Percentiles rank a stretch among this genome's conserved stretches.
Conservation (phyloP, 2,797 vertebrate species). For the Tauraco hartlaubi region DNA sequence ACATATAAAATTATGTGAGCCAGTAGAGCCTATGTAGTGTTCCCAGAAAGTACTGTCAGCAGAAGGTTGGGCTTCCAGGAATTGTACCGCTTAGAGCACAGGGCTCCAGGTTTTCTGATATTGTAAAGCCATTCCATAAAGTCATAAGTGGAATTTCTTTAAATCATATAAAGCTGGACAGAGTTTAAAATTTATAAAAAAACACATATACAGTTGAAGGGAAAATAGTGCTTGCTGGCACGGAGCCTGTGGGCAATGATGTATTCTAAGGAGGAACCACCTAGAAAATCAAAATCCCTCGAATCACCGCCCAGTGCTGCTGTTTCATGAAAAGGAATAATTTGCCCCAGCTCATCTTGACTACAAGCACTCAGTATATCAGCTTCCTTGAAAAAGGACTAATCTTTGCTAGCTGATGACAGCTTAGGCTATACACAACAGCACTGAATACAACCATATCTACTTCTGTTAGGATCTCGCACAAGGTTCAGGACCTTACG, state of each 20-base stretch:
- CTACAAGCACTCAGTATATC: background rate
- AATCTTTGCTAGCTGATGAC: background rate
- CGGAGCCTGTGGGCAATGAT: background rate
- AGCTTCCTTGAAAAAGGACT: background rate
- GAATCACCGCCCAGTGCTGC: background rate
- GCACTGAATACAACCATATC: background rate
- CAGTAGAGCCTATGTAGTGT: background rate
- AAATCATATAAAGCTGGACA: background rate
- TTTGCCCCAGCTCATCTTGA: background rate
- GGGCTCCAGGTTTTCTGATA: background rate
- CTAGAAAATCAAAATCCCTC: background rate
- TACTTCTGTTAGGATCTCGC: background rate
- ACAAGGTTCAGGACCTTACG: background rate
- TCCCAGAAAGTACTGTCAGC: conserved; percentile 17
- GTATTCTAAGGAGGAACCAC: background rate
- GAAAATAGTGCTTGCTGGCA: rapidly evolving
- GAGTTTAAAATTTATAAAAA: background rate
- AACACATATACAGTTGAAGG: rapidly evolving
- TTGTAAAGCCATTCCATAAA: background rate
- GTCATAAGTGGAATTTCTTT: background rate
- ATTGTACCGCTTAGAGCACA: background rate
- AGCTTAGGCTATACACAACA: background rate
- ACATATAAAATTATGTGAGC: background rate
- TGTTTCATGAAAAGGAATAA: background rate
- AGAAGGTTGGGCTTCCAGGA: background rate